phyloP scores from a whole-genome alignment of 2,113 vertebrate genomes.

The Equus quagga region DNA sequence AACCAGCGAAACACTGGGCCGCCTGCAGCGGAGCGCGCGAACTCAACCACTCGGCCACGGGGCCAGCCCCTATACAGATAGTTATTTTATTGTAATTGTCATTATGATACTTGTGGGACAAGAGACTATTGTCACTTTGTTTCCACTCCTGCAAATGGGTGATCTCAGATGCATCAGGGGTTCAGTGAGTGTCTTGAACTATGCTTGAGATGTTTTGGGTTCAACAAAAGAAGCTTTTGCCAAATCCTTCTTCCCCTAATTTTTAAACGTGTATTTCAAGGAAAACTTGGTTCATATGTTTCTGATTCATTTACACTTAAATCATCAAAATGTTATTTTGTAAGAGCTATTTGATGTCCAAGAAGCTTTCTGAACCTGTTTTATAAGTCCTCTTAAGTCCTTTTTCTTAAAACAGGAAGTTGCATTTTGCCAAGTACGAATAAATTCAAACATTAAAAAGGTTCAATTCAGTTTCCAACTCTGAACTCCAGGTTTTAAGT shows the following conservation, averaged over 20 bases:
- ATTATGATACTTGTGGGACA: background rate
- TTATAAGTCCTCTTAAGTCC: constrained; percentile 72
- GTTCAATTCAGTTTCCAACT: constrained; percentile 65
- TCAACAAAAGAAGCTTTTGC: constrained; percentile 68
- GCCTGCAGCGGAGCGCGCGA: too few relatives aligned
- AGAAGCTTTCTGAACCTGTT: constrained; percentile 80
- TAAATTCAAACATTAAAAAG: constrained; percentile 74
- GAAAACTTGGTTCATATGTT: constrained; percentile 82
- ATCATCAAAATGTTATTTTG: constrained; percentile 78
- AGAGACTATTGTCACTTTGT: background rate
- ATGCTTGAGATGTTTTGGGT: constrained; percentile 60
- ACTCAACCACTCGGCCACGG: too few relatives aligned
- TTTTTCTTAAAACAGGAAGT: constrained; percentile 80
- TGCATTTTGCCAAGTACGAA: constrained; percentile 77
- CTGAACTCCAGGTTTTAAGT: constrained; percentile 63
- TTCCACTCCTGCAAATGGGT: constrained; percentile 19
- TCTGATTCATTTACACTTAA: constrained; percentile 83
- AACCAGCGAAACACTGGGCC: too few relatives aligned
- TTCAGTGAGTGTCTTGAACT: constrained; percentile 60
- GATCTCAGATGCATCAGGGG: constrained; percentile 23
- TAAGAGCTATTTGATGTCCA: constrained; percentile 77
- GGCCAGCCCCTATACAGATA: background rate
- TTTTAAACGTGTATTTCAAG: constrained; percentile 77
- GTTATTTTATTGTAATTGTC: background rate
- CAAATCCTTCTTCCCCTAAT: constrained; percentile 71